Evolutionary conservation across 2,113 vertebrate species (phyloP).

Genomic region (Oxygymnocypris stewartii): DNA sequence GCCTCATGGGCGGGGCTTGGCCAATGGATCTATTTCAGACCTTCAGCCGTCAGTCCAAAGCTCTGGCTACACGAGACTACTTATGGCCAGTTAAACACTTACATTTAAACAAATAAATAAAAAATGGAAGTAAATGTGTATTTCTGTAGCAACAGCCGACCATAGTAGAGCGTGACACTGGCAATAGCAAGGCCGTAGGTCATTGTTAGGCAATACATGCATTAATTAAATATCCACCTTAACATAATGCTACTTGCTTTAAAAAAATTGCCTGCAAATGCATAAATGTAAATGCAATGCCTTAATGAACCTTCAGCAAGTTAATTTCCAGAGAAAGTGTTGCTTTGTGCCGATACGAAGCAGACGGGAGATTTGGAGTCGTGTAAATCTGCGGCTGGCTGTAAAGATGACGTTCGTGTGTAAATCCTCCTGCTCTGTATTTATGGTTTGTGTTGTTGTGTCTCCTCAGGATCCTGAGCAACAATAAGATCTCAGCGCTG

Average conservation of each 20-base stretch:
- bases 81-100: too few species aligned
- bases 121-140: not conserved
- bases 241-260: not conserved
- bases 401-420: not conserved
- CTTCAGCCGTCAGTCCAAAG: too few species aligned
- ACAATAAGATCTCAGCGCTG: constrained; percentile 85
- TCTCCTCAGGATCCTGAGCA: constrained; percentile 80
- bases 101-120: not conserved
- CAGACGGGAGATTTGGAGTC: constrained; percentile 20
- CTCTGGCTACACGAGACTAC: too few species aligned
- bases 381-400: not conserved
- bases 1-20: too few species aligned
- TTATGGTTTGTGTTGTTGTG: constrained; percentile 48
- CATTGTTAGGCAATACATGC: not conserved
- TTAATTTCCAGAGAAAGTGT: too few species aligned
- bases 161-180: not conserved
- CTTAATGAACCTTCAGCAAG: not conserved
- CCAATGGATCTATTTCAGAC: too few species aligned
- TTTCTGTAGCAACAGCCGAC: not conserved
- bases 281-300: not conserved
- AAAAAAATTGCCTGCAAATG: not conserved
- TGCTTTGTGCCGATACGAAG: not conserved
- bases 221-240: not conserved
- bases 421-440: constrained; percentile 34
- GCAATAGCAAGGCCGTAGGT: not conserved